A percentile compares a stretch with the other conserved stretches of the same genome.
These are phyloP conservation scores for Glossophaga mutica DNA, from an alignment of 2,797 vertebrate species.

Conservation along the genomic window DNA sequence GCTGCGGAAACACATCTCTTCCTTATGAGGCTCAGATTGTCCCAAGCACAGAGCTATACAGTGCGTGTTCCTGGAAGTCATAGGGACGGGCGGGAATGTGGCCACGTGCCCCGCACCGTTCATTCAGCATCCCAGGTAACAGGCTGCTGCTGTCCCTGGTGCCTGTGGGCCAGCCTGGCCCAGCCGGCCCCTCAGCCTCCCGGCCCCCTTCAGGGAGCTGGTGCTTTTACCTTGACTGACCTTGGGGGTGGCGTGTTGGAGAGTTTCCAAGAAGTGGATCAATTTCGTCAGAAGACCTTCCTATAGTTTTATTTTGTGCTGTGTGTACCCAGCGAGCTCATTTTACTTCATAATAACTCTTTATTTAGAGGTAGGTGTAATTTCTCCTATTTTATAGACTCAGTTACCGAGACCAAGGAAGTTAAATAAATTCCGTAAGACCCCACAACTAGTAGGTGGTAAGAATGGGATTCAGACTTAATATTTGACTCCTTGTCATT, in stretches of 20 bases:
- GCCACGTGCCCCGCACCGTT: background rate
- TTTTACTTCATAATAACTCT: background rate
- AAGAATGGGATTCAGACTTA: background rate
- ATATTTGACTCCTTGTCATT: background rate
- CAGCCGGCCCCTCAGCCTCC: background rate
- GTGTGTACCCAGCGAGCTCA: background rate
- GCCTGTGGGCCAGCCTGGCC: background rate
- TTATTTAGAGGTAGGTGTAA: background rate
- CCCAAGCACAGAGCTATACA: background rate
- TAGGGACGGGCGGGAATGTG: background rate
- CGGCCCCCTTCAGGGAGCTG: background rate
- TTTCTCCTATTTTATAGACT: background rate
- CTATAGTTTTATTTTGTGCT: background rate
- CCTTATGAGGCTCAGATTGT: background rate
- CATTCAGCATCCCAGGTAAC: background rate
- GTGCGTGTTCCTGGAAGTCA: constrained; percentile 39
- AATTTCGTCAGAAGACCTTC: background rate
- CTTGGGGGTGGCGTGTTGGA: background rate
- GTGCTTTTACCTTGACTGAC: background rate
- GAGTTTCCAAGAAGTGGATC: background rate
- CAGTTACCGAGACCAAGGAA: background rate
- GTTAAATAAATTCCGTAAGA: background rate
- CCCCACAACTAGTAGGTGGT: background rate
- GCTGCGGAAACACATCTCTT: background rate
- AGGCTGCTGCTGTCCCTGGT: background rate